Percentiles rank a stretch among this genome's conserved stretches.
These are phyloP conservation scores for Psilopsiagon aymara DNA, from an alignment of 2,113 vertebrate species.

Conservation along the genomic window DNA sequence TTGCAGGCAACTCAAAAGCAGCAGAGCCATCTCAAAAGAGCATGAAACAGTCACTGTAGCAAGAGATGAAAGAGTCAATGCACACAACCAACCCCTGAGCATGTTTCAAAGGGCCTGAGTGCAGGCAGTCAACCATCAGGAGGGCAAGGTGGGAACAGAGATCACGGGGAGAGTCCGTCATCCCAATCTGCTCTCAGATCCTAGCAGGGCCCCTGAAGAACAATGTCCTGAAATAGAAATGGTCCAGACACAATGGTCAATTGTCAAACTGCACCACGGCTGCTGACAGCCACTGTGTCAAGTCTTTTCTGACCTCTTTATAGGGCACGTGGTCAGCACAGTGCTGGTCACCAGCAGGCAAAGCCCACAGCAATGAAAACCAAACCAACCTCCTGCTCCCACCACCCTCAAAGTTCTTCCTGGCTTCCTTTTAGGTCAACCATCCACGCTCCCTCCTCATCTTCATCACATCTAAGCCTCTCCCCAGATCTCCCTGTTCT, in stretches of 20 bases:
- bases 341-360: neutral
- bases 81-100: neutral
- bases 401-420: neutral
- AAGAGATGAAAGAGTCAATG: neutral
- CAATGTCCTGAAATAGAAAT: neutral
- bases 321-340: neutral
- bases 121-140: neutral
- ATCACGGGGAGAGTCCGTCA: neutral
- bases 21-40: neutral
- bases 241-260: neutral
- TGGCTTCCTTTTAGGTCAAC: neutral
- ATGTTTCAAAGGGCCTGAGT: neutral
- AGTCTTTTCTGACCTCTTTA: neutral
- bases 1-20: neutral
- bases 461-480: neutral
- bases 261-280: neutral
- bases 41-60: neutral
- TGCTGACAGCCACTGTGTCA: neutral
- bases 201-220: neutral
- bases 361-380: neutral
- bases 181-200: neutral
- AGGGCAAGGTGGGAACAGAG: neutral
- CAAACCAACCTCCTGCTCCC: neutral
- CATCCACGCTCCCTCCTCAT: neutral
- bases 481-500: neutral